A percentile compares a stretch with the other conserved stretches of the same genome.
phyloP scores from a whole-genome alignment of 1,140 invertebrate species.

The Magallana angulata region DNA sequence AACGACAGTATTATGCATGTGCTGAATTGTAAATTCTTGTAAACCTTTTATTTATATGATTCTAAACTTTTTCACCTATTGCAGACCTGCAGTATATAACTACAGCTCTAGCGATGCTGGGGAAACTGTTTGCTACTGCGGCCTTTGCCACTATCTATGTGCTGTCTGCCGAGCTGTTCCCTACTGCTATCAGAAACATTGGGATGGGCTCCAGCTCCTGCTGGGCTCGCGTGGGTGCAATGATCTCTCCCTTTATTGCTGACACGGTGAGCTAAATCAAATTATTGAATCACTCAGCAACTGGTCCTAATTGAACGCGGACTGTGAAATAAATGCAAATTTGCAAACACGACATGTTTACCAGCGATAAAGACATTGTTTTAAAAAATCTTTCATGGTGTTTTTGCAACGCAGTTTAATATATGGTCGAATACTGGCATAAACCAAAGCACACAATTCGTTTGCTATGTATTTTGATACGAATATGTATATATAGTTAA shows the following conservation, averaged over 20 bases:
- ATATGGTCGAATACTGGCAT: no score
- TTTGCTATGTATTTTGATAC: no score
- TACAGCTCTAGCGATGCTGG: conserved; percentile 84
- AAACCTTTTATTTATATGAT: no score
- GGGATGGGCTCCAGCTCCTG: conserved; percentile 89
- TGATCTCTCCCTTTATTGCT: conserved; percentile 83
- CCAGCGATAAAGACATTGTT: neutral
- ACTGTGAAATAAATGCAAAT: neutral
- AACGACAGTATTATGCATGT: no score
- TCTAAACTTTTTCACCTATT: neutral
- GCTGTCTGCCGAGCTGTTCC: conserved; percentile 90
- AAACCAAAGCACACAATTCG: no score
- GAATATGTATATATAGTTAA: no score
- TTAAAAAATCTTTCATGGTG: neutral
- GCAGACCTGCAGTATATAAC: conserved; percentile 39
- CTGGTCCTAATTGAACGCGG: neutral
- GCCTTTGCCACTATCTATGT: conserved; percentile 86
- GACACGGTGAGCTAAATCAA: conserved; percentile 58
- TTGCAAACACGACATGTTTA: neutral
- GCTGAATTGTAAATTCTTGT: no score
- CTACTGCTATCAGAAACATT: conserved; percentile 90
- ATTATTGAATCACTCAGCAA: neutral
- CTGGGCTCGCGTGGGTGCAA: conserved; percentile 87
- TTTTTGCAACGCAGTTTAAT: neutral
- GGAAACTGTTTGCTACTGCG: conserved; percentile 82